Base-by-base conservation (phyloP, 2,888 invertebrate species). In the Leucophenga maculata region DNA sequence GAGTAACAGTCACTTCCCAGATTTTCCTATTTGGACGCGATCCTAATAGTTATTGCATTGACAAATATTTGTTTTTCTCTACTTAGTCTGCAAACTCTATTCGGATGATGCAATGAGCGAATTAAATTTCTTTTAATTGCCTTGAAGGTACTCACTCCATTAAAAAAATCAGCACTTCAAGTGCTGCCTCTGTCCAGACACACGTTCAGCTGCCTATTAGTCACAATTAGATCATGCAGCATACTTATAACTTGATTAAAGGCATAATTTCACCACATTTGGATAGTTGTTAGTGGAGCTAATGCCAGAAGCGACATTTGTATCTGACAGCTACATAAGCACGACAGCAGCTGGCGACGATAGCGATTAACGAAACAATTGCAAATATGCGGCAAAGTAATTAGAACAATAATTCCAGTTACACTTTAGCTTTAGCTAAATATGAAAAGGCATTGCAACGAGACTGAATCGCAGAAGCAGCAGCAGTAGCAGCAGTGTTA, bases 321-420 rank as follows among this genome's bases (percentile, higher is more conserved):
- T 13, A 39, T 39, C 11, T 39, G 39, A 39, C 39, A 39, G 39
- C 3, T 18, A 50, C n/a, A 18, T 50, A 16, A 18, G 16, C 50
- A 50, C 4, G 16, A 1, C 6, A 18, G 16, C 46, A 46, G n/a
- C 16, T 50, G 6, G 50, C 50, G 6, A 50, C 16, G 50, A 50
- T 8, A 11, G 46, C 20, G 46, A 64, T 64, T 64, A 48, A 64
- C 62, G 48, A 46, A 64, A 64, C 20, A 22, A 64, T 64, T 18
- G 32, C 46, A 64, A 64, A 46, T 64, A 64, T 64, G 18, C 22
- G 14, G n/a, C 62, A 64, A 48, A 64, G 62, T 64, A 64, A 48
- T 46, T 39, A 64, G 46, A 64, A 59, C 62, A 46, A 46, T 48
- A 50, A 64, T 64, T 22, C 62, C 48, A 48, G 62, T 48, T 64